Percentiles rank a stretch among this genome's conserved stretches.
Conservation (phyloP, 2,113 vertebrate species). For the Colius striatus region DNA sequence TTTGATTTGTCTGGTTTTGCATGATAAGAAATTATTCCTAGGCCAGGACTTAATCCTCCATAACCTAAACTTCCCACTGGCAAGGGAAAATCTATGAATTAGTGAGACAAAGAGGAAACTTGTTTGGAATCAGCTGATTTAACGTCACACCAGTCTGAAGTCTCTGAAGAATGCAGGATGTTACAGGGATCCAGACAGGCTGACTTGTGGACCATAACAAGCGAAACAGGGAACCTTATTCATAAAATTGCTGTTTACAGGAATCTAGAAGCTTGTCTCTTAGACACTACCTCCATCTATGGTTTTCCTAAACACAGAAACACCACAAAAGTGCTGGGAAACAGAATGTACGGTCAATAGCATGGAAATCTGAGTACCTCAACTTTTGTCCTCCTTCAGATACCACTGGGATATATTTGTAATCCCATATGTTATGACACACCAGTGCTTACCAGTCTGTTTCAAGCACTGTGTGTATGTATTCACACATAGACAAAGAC, state of each 20-base stretch:
- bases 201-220: neutral
- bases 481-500: constrained; percentile 17
- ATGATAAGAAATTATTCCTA: neutral
- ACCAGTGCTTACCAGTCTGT: neutral
- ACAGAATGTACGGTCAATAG: neutral
- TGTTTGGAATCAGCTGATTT: neutral
- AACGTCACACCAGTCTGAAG: neutral
- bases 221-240: neutral
- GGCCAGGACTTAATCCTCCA: neutral
- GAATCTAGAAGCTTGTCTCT: neutral
- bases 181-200: neutral
- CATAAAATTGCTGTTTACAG: neutral
- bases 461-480: neutral
- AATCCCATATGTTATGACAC: constrained; percentile 20
- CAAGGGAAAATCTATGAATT: neutral
- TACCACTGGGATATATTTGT: constrained; percentile 17
- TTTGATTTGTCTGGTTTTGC: neutral
- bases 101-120: neutral
- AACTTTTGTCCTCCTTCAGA: constrained; percentile 13
- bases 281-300: constrained; percentile 5
- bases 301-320: neutral
- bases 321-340: neutral
- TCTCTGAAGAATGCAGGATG: neutral
- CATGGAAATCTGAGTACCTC: constrained; percentile 11
- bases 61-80: neutral